These are phyloP conservation scores for Poicephalus meyeri DNA, from an alignment of 2,113 vertebrate species.

Conservation along the genomic window DNA sequence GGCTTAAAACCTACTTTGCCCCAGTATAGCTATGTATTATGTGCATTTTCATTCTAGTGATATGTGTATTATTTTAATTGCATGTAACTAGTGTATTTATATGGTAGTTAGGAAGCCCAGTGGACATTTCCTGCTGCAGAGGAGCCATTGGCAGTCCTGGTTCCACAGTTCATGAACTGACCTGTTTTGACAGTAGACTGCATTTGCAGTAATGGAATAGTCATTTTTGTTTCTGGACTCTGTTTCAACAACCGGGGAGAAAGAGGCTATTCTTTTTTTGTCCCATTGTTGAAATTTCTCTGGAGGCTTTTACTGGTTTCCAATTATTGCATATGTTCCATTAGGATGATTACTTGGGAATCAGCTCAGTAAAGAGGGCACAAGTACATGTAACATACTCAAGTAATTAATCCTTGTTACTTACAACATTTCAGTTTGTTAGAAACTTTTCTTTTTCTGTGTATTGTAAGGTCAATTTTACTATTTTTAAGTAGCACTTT, in stretches of 20 bases:
- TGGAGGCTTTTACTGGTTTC: slow-evolving; percentile 8
- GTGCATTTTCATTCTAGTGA: not conserved
- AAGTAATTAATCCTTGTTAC: slow-evolving; percentile 19
- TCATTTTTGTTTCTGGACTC: not conserved
- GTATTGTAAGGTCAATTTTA: slow-evolving; percentile 11
- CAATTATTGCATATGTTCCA: not conserved
- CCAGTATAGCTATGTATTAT: not conserved
- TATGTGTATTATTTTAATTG: not conserved
- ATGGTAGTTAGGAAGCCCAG: slow-evolving; percentile 3
- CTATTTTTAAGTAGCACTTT: slow-evolving; percentile 57
- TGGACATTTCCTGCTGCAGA: slow-evolving; percentile 35
- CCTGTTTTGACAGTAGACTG: not conserved
- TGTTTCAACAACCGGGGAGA: not conserved
- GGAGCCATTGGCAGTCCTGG: slow-evolving; percentile 30
- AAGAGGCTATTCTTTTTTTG: not conserved
- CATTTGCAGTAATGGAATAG: not conserved
- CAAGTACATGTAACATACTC: not conserved
- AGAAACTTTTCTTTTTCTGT: not conserved
- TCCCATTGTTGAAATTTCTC: not conserved
- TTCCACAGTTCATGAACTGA: not conserved
- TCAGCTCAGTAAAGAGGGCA: not conserved
- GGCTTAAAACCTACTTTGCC: not conserved
- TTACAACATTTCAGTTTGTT: slow-evolving; percentile 47
- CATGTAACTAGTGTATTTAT: slow-evolving; percentile 8
- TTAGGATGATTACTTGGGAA: slow-evolving; percentile 21